phyloP scores from a whole-genome alignment of 2,888 invertebrate genomes.

The Priocnemis perturbator region DNA sequence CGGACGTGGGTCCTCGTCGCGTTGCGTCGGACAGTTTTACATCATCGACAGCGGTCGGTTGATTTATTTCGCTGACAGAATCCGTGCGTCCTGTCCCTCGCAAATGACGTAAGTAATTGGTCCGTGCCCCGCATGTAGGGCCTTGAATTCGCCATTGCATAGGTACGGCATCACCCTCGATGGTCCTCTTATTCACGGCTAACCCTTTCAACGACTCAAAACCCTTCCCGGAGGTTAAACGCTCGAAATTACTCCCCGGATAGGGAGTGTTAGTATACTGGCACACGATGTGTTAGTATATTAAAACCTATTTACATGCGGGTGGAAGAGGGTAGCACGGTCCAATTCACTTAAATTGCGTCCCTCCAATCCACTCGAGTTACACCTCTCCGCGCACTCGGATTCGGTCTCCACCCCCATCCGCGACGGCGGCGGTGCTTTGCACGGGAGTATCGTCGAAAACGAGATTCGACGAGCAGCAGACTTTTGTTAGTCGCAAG shows the following conservation, averaged over 20 bases:
- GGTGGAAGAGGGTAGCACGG: conserved; percentile 31
- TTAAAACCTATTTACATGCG: conserved; percentile 62
- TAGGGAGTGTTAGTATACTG: conserved; percentile 52
- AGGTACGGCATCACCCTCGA: neutral
- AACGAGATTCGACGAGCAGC: no score
- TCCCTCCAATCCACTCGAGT: conserved; percentile 51
- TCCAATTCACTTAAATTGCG: conserved; percentile 62
- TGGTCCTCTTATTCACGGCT: conserved; percentile 19
- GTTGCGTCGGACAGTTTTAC: no score
- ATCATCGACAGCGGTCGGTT: no score
- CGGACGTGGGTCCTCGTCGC: no score
- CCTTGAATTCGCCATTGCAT: conserved; percentile 3
- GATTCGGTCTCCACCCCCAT: conserved; percentile 9
- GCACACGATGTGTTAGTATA: conserved; percentile 54
- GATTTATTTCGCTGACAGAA: no score
- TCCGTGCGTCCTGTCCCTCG: no score
- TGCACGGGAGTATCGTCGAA: neutral
- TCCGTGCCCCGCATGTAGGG: conserved; percentile 1
- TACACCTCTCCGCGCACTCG: conserved; percentile 20
- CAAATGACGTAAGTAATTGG: conserved; percentile 15
- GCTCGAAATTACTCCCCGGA: conserved; percentile 62
- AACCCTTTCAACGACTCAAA: conserved; percentile 47
- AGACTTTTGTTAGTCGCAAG: no score
- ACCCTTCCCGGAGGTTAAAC: conserved; percentile 53
- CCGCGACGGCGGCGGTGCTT: neutral